Conservation (phyloP, 2,797 vertebrate genomes). For the Coilia nasus region DNA sequence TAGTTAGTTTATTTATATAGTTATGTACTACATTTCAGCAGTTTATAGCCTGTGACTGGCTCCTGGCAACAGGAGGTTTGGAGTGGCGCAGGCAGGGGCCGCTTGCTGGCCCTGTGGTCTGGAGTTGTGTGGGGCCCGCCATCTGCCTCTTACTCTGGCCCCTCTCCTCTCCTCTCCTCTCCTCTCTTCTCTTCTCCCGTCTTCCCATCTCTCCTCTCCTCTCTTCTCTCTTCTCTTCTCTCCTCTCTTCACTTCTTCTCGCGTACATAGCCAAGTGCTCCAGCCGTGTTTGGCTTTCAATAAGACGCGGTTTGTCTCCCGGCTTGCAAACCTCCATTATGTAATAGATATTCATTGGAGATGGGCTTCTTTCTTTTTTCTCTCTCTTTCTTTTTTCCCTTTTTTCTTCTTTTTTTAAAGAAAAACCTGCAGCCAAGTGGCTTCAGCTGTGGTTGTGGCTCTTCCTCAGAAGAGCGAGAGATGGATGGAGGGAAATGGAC, state of each 20-base stretch:
- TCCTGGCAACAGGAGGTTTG: slow-evolving; percentile 8
- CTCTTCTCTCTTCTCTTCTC: background rate
- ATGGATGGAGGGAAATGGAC: slow-evolving; percentile 30
- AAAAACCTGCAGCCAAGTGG: slow-evolving; percentile 17
- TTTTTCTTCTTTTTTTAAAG: background rate
- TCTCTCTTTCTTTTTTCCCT: slow-evolving; percentile 52
- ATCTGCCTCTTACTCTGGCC: background rate
- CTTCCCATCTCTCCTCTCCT: too few species aligned
- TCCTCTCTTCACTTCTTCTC: background rate
- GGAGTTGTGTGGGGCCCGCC: slow-evolving; percentile 4
- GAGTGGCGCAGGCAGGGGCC: background rate
- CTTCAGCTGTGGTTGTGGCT: background rate
- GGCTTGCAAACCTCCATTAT: slow-evolving; percentile 61
- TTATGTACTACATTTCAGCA: background rate
- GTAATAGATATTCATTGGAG: slow-evolving; percentile 54
- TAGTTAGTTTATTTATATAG: too few species aligned
- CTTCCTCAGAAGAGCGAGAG: slow-evolving; percentile 33
- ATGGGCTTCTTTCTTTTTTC: slow-evolving; percentile 41
- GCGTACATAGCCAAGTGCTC: slow-evolving; percentile 2
- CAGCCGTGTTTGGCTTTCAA: slow-evolving; percentile 67
- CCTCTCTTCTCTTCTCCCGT: background rate
- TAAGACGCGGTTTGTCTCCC: slow-evolving; percentile 62
- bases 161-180: background rate
- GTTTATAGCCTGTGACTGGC: background rate
- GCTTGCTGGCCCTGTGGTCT: slow-evolving; percentile 7